Percentiles rank a stretch among this genome's conserved stretches.
These are phyloP conservation scores for Acrocephalus scirpaceus DNA, from an alignment of 2,797 vertebrate species.

Conservation along the genomic window DNA sequence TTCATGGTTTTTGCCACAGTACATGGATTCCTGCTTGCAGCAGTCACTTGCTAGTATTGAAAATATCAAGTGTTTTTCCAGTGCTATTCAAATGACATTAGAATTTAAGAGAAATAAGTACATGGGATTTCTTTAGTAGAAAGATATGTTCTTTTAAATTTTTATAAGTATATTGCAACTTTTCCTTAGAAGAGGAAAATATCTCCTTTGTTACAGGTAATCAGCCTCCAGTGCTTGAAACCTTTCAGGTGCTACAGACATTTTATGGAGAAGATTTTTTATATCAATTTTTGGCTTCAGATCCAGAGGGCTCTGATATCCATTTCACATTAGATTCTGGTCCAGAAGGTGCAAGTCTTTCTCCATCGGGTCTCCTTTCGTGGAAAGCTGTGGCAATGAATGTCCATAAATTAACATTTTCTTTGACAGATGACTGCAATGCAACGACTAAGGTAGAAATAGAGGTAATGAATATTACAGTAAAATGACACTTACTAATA, in stretches of 20 bases:
- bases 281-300: conserved; percentile 84
- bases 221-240: conserved; percentile 81
- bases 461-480: conserved; percentile 75
- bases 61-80: not conserved
- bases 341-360: conserved; percentile 82
- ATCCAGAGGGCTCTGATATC: conserved; percentile 86
- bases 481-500: not conserved
- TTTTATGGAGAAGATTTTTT: conserved; percentile 88
- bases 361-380: conserved; percentile 84
- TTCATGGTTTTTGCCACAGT: not conserved
- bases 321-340: conserved; percentile 83
- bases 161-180: not conserved
- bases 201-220: conserved; percentile 81
- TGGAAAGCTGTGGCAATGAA: conserved; percentile 79
- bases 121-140: not conserved
- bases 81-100: not conserved
- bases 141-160: not conserved
- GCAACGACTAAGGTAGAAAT: conserved; percentile 75
- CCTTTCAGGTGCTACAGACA: conserved; percentile 73
- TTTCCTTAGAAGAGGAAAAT: conserved; percentile 3
- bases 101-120: not conserved
- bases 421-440: conserved; percentile 83
- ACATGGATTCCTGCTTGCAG: not conserved
- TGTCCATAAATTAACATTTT: conserved; percentile 76
- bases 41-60: not conserved